Base-by-base conservation (phyloP, 1,140 invertebrate species). In the Ptiloglossa arizonensis region DNA sequence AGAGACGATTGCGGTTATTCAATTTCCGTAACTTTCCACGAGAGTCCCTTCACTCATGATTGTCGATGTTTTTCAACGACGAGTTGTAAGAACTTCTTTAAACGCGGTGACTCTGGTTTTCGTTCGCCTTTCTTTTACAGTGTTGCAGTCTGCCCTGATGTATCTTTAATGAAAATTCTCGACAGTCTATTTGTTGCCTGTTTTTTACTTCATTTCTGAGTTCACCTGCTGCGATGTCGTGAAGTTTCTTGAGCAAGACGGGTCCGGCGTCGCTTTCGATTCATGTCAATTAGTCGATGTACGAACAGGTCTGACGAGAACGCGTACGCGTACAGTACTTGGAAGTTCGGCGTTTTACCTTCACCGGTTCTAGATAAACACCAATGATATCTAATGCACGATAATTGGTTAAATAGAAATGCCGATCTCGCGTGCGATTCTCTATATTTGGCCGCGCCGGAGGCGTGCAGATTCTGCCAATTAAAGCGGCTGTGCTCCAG, bases 201-300 rank as follows among this genome's bases (percentile, higher is more conserved):
- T 54, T 73, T 29, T 38, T 24, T 19, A 0, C 22, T 56, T 17
- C 29, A n/a, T 19, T 32, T 15, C n/a, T 1, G 5, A 35, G 11
- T 41, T 32, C 41, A 8, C 0, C 35, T 56, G 48, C 35, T 64
- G 52, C 29, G 22, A 17, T 35, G 4, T 2, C 5, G 19, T 2
- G 24, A 9, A 0, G 1, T n/a, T 41, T 41, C 32, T 64, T 64
- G 4, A 9, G 17, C 24, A 3, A 5, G 35, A 56, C 48, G 5
- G 17, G 71, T 66, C n/a, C 13, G 24, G 5, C 13, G 22, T 24
- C 11, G n/a, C 64, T 75, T 75, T 75, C 73, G n/a, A 59, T 60
- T 27, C 73, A 46, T 38, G 6, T 32, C 48, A 59, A 76, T 76
- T 41, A 60, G 11, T 2, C 17, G 29, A 38, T 56, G n/a, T 27